These are phyloP conservation scores for Dromas ardeola DNA, from an alignment of 2,113 vertebrate genomes.

Conservation along the genomic window DNA sequence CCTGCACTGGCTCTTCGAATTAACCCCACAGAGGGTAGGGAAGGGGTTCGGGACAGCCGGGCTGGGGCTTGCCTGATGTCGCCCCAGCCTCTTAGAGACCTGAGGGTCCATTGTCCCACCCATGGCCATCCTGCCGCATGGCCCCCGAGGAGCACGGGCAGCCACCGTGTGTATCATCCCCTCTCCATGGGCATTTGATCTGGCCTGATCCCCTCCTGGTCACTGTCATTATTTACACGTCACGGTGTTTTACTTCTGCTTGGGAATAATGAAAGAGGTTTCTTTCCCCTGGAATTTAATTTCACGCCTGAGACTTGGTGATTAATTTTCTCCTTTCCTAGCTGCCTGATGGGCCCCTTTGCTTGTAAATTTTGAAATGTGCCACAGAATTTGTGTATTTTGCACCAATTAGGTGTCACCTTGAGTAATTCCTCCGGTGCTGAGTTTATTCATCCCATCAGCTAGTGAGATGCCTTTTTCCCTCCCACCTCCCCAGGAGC, in stretches of 20 bases:
- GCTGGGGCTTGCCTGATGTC: neutral
- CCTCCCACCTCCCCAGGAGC: neutral
- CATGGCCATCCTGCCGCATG: rapidly evolving
- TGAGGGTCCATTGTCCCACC: neutral
- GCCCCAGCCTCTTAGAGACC: neutral
- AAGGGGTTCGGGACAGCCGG: rapidly evolving
- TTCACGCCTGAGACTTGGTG: conserved; percentile 77
- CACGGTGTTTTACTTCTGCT: conserved; percentile 58
- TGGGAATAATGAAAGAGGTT: conserved; percentile 66
- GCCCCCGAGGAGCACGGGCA: rapidly evolving
- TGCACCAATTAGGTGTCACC: conserved; percentile 76
- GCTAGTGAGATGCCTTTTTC: neutral
- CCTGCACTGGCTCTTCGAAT: rapidly evolving
- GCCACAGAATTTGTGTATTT: conserved; percentile 74
- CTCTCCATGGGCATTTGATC: rapidly evolving
- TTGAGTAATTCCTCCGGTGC: conserved; percentile 62
- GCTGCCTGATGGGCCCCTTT: conserved; percentile 47
- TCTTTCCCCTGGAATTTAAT: conserved; percentile 78
- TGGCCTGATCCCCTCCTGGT: neutral
- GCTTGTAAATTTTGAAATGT: conserved; percentile 73
- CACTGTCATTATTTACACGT: conserved; percentile 23
- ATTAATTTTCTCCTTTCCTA: conserved; percentile 72
- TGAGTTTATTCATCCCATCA: conserved; percentile 51
- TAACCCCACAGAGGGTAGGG: neutral
- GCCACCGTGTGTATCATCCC: rapidly evolving